phyloP scores from a whole-genome alignment of 2,797 vertebrate genomes.

The Emydoidea blandingii region DNA sequence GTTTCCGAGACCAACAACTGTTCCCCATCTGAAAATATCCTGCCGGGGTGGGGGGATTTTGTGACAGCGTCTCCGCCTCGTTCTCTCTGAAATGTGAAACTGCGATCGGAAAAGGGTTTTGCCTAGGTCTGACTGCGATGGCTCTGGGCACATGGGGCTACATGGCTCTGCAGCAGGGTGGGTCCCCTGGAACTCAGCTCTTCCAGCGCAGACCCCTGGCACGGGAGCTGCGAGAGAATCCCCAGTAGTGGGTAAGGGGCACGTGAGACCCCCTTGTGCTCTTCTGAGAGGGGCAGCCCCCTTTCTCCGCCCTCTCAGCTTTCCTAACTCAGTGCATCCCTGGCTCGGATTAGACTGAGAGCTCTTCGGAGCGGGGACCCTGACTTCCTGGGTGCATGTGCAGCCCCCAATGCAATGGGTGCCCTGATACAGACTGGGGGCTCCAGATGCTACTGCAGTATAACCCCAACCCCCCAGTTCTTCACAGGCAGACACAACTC shows the following conservation, averaged over 20 bases:
- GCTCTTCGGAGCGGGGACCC: neutral
- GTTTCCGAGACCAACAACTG: neutral
- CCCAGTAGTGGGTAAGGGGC: neutral
- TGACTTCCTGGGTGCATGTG: neutral
- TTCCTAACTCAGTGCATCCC: neutral
- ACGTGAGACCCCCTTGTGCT: neutral
- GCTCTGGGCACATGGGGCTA: neutral
- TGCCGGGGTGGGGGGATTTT: neutral
- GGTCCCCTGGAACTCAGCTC: neutral
- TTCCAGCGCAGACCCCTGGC: rapidly evolving
- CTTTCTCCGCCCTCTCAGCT: neutral
- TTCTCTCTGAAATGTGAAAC: neutral
- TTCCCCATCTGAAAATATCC: neutral
- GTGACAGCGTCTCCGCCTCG: neutral
- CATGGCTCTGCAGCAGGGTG: too few species aligned
- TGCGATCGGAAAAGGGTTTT: too few species aligned
- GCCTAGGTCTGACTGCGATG: neutral
- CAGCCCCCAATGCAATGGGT: neutral
- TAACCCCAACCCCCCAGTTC: neutral
- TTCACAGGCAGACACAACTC: neutral
- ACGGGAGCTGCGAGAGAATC: neutral
- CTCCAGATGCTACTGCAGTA: neutral
- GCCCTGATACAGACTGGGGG: neutral
- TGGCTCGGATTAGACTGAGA: neutral
- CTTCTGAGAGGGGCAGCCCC: neutral